Evolutionary conservation across 2,888 invertebrate genomes (phyloP).

Genomic region (Ectropis crepuscularia): DNA sequence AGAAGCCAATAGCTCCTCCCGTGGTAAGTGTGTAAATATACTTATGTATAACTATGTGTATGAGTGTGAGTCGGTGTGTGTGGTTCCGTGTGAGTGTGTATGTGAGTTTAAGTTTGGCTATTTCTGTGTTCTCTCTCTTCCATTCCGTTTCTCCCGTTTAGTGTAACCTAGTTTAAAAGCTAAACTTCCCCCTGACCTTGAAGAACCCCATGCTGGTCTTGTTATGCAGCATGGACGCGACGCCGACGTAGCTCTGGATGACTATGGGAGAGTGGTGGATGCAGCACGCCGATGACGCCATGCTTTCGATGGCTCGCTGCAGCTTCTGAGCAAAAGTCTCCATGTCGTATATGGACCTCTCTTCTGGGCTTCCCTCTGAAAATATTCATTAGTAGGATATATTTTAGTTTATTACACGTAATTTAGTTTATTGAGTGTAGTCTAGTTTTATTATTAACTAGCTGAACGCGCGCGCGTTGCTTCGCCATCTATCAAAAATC

Average conservation of each 20-base stretch:
- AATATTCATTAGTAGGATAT: too few species aligned
- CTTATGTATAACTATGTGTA: too few species aligned
- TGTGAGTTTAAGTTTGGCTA: background rate
- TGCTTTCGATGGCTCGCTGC: conserved; percentile 80
- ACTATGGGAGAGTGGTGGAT: conserved; percentile 88
- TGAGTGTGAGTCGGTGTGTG: too few species aligned
- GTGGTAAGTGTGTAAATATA: too few species aligned
- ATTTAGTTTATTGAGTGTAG: too few species aligned
- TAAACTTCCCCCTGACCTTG: conserved; percentile 93
- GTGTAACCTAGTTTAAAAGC: conserved; percentile 84
- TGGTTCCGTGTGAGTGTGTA: too few species aligned
- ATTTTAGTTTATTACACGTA: too few species aligned
- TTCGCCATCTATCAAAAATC: too few species aligned
- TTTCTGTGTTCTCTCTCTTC: too few species aligned
- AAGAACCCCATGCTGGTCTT: conserved; percentile 93
- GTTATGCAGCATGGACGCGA: conserved; percentile 92
- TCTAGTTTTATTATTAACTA: too few species aligned
- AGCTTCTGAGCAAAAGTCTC: conserved; percentile 85
- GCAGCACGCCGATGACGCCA: conserved; percentile 77
- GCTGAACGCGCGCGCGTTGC: too few species aligned
- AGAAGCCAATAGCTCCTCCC: too few species aligned
- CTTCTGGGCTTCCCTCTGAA: conserved; percentile 69
- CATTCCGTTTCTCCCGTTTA: background rate
- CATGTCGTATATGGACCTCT: conserved; percentile 83
- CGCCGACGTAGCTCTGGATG: conserved; percentile 91